These are phyloP conservation scores for Lates japonicus DNA, from an alignment of 2,797 vertebrate genomes.

Conservation along the genomic window DNA sequence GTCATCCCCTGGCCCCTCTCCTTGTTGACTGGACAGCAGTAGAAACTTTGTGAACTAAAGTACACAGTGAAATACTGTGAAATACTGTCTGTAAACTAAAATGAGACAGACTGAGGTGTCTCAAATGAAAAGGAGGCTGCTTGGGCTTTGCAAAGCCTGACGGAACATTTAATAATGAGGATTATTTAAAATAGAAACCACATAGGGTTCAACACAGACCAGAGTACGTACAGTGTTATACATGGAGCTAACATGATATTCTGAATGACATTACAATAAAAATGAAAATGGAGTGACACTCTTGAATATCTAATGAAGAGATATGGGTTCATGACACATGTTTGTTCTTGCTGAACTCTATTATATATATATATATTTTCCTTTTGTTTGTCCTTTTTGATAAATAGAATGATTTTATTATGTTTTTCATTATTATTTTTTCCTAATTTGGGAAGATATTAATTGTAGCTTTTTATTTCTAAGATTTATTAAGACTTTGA, in stretches of 20 bases:
- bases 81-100: slow-evolving; percentile 54
- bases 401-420: slow-evolving; percentile 64
- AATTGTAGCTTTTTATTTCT: slow-evolving; percentile 73
- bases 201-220: slow-evolving; percentile 47
- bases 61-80: slow-evolving; percentile 53
- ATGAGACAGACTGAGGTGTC: slow-evolving; percentile 41
- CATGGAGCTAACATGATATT: slow-evolving; percentile 48
- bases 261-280: slow-evolving; percentile 44
- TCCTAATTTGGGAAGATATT: slow-evolving; percentile 49
- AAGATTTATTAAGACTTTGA: slow-evolving; percentile 68
- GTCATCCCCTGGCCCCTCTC: slow-evolving; percentile 52
- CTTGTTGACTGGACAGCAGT: slow-evolving; percentile 59
- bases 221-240: slow-evolving; percentile 29
- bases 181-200: slow-evolving; percentile 59
- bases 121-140: slow-evolving; percentile 48
- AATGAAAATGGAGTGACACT: slow-evolving; percentile 44
- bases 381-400: slow-evolving; percentile 67
- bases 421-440: slow-evolving; percentile 39
- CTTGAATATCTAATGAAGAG: slow-evolving; percentile 37
- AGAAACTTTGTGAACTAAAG: slow-evolving; percentile 53
- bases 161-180: slow-evolving; percentile 50
- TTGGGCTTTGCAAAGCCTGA: slow-evolving; percentile 57
- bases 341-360: slow-evolving; percentile 54
- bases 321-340: slow-evolving; percentile 60
- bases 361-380: slow-evolving; percentile 36